phyloP scores from a whole-genome alignment of 2,797 vertebrate species.

The Coregonus suidteri region DNA sequence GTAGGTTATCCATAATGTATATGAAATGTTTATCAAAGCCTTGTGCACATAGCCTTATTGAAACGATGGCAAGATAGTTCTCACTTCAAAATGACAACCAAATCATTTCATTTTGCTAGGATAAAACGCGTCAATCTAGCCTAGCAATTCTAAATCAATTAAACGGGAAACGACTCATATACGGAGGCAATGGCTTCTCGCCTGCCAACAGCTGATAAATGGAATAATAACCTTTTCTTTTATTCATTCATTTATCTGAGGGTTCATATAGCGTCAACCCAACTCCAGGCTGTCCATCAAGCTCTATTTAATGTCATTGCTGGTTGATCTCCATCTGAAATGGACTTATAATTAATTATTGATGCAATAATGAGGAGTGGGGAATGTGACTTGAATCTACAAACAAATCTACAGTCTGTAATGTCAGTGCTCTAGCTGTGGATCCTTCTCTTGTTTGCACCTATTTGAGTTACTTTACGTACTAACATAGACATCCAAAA shows the following conservation, averaged over 20 bases:
- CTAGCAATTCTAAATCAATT: slow-evolving; percentile 31
- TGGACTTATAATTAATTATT: slow-evolving; percentile 41
- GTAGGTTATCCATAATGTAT: too few species aligned
- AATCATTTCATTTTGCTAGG: neutral
- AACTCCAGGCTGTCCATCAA: slow-evolving; percentile 39
- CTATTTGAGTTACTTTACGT: too few species aligned
- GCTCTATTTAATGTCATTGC: slow-evolving; percentile 34
- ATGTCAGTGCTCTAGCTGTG: slow-evolving; percentile 70
- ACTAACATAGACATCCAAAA: too few species aligned
- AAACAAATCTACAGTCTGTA: slow-evolving; percentile 27
- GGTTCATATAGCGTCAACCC: slow-evolving; percentile 36
- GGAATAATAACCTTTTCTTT: slow-evolving; percentile 64
- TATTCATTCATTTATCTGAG: slow-evolving; percentile 48
- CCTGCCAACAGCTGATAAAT: slow-evolving; percentile 54
- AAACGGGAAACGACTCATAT: too few species aligned
- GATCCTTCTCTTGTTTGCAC: slow-evolving; percentile 4
- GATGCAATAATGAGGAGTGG: slow-evolving; percentile 21
- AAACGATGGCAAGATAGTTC: neutral
- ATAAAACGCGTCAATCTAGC: neutral
- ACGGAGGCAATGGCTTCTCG: slow-evolving; percentile 44
- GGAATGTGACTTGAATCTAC: slow-evolving; percentile 41
- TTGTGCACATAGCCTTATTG: neutral
- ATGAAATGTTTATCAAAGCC: neutral
- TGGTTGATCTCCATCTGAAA: slow-evolving; percentile 33
- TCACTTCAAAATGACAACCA: neutral